These are phyloP conservation scores for Bombylius major DNA, from an alignment of 2,888 invertebrate genomes.

Conservation along the genomic window DNA sequence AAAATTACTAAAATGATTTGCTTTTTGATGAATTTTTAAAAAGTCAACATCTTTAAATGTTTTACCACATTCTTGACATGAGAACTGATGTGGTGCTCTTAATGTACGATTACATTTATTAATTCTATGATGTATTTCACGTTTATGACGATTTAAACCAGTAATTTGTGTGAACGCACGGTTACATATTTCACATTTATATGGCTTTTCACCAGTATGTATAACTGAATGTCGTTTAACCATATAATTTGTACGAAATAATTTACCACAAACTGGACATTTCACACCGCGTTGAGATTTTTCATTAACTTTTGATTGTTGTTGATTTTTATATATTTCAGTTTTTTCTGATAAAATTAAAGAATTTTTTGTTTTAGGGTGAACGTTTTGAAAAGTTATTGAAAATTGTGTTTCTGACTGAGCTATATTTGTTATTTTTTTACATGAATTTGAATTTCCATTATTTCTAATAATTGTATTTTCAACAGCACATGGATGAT, in stretches of 20 bases:
- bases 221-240: not conserved
- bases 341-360: no score
- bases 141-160: not conserved
- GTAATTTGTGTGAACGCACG: not conserved
- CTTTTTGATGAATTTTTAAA: not conserved
- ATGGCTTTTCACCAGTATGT: slow-evolving; percentile 2
- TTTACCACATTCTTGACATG: slow-evolving; percentile 1
- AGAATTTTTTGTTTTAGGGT: no score
- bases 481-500: no score
- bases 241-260: not conserved
- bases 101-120: no score
- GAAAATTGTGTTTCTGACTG: no score
- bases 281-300: not conserved
- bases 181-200: not conserved
- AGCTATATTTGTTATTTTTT: no score
- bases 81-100: not conserved
- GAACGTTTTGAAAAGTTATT: no score
- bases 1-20: slow-evolving; percentile 1
- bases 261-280: not conserved
- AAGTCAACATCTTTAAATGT: not conserved
- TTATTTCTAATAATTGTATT: no score
- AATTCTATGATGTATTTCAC: not conserved
- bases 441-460: no score
- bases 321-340: no score
- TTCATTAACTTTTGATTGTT: not conserved